These are phyloP conservation scores for Geococcyx californianus DNA, from an alignment of 2,113 vertebrate genomes.

Conservation along the genomic window DNA sequence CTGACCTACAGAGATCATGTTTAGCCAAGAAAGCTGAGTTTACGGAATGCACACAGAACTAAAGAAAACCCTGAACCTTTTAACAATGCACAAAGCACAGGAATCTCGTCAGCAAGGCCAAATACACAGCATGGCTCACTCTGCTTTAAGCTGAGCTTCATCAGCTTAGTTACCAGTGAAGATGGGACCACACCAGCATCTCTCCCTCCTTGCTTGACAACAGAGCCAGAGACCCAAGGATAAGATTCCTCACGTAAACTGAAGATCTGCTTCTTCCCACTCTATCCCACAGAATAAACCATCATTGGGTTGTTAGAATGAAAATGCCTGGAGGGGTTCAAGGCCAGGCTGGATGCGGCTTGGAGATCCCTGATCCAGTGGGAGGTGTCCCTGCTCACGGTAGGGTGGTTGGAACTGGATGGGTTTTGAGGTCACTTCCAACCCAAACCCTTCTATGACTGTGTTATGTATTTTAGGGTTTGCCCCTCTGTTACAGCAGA, in stretches of 20 bases:
- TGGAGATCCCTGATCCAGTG: too few species aligned
- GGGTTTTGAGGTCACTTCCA: too few species aligned
- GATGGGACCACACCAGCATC: not conserved
- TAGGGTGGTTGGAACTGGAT: too few species aligned
- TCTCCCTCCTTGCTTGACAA: not conserved
- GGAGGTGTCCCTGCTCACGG: too few species aligned
- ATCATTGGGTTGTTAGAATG: too few species aligned
- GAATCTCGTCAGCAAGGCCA: not conserved
- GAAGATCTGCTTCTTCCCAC: not conserved
- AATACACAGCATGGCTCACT: not conserved
- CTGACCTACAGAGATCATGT: not conserved
- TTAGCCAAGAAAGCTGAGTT: not conserved
- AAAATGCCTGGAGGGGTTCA: too few species aligned
- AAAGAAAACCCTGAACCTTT: not conserved
- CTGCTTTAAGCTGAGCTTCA: not conserved
- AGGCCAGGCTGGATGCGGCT: too few species aligned
- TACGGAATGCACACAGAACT: not conserved
- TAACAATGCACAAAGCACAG: not conserved
- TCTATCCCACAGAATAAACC: not conserved
- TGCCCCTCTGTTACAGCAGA: not conserved
- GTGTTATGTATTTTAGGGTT: not conserved
- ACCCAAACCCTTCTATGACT: too few species aligned
- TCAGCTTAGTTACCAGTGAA: not conserved
- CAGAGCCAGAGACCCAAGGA: not conserved
- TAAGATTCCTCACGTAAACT: not conserved